Percentiles rank a stretch among this genome's conserved stretches.
These are phyloP conservation scores for Steinernema hermaphroditum DNA, from an alignment of 2,888 invertebrate species.

Conservation along the genomic window DNA sequence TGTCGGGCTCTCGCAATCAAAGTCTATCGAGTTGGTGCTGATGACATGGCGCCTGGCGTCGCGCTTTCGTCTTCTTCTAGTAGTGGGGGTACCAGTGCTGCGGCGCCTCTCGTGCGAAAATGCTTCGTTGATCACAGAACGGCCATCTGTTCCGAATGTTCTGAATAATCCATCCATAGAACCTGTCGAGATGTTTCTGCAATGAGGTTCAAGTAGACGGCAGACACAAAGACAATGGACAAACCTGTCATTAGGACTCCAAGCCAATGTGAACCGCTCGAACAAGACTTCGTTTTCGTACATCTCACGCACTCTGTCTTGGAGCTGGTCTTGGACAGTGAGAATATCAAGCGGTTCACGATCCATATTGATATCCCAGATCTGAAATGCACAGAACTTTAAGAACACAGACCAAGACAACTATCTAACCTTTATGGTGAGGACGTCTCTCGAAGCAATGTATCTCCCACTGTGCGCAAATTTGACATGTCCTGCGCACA, in stretches of 20 bases:
- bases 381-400: slow-evolving; percentile 42
- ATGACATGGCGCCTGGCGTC: slow-evolving; percentile 31
- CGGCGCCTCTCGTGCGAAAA: background rate
- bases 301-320: slow-evolving; percentile 93
- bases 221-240: slow-evolving; percentile 39
- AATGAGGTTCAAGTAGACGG: slow-evolving; percentile 40
- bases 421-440: slow-evolving; percentile 82
- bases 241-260: slow-evolving; percentile 92
- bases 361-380: slow-evolving; percentile 99
- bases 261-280: slow-evolving; percentile 99
- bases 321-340: slow-evolving; percentile 86
- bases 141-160: slow-evolving; percentile 72
- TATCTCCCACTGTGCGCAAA: slow-evolving; percentile 96
- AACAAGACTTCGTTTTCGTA: slow-evolving; percentile 99
- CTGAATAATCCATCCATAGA: slow-evolving; percentile 98
- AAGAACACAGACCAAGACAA: background rate
- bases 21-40: background rate
- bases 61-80: slow-evolving; percentile 46
- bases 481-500: slow-evolving; percentile 95
- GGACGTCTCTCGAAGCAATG: slow-evolving; percentile 97
- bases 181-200: slow-evolving; percentile 89
- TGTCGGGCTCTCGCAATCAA: background rate
- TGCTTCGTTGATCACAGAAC: background rate
- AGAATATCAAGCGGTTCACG: slow-evolving; percentile 86
- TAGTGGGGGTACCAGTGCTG: slow-evolving; percentile 9